A percentile compares a stretch with the other conserved stretches of the same genome.
phyloP scores from a whole-genome alignment of 2,797 vertebrate species.

The Anolis apletophallus region DNA sequence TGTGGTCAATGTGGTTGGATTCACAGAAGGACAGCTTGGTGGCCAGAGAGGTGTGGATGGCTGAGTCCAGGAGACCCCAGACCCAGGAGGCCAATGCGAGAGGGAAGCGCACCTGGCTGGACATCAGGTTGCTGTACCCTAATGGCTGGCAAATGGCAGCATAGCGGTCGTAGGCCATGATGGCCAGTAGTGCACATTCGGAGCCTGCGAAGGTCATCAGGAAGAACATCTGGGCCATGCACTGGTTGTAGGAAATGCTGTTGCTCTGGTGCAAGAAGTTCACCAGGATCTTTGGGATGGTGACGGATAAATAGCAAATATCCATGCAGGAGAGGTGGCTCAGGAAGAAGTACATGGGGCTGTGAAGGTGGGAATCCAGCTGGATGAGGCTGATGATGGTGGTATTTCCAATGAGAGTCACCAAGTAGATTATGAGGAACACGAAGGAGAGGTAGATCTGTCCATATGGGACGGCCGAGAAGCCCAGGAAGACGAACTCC shows the following conservation, averaged over 20 bases:
- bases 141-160: constrained; percentile 64
- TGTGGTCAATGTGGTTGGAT: constrained; percentile 53
- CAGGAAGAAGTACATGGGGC: constrained; percentile 72
- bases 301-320: constrained; percentile 50
- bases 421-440: constrained; percentile 62
- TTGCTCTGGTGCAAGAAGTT: fast-evolving
- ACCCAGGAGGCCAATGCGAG: constrained; percentile 46
- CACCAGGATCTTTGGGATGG: constrained; percentile 48
- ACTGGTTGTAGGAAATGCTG: not conserved
- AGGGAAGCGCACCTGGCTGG: constrained; percentile 1
- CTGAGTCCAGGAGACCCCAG: constrained; percentile 46
- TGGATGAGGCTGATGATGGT: constrained; percentile 56
- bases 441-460: constrained; percentile 52
- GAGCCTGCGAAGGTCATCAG: constrained; percentile 61
- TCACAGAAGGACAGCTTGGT: constrained; percentile 51
- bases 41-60: constrained; percentile 54
- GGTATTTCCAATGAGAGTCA: constrained; percentile 61
- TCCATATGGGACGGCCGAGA: constrained; percentile 44
- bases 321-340: constrained; percentile 62
- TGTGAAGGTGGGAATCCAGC: constrained; percentile 54
- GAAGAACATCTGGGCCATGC: constrained; percentile 48
- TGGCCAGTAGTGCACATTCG: constrained; percentile 60
- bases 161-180: constrained; percentile 68
- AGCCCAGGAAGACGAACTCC: constrained; percentile 63
- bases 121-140: constrained; percentile 55